These are phyloP conservation scores for Atta colombica DNA, from an alignment of 1,140 invertebrate species.

Conservation along the genomic window DNA sequence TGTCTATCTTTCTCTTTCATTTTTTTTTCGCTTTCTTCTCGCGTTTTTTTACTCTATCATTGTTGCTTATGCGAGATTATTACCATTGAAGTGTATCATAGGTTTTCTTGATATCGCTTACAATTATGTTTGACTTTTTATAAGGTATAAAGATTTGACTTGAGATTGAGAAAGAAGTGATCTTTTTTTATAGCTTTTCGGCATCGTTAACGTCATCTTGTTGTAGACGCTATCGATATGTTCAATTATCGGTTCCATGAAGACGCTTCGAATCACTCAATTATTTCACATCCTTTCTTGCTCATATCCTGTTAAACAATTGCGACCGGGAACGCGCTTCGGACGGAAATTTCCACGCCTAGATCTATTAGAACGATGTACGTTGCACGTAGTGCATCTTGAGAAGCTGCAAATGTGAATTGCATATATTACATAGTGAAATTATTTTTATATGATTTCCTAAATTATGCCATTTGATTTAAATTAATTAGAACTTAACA, in stretches of 20 bases:
- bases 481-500: neutral
- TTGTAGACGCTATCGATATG: neutral
- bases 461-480: neutral
- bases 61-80: conserved; percentile 1
- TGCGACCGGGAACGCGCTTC: neutral
- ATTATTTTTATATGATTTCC: neutral
- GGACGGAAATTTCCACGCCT: conserved; percentile 46
- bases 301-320: conserved; percentile 59
- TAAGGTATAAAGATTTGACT: neutral
- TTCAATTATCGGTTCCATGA: conserved; percentile 32
- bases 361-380: neutral
- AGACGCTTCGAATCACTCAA: neutral
- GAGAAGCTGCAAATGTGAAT: neutral
- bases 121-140: conserved; percentile 43
- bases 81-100: conserved; percentile 38
- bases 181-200: conserved; percentile 6
- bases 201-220: neutral
- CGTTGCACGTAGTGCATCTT: neutral
- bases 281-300: conserved; percentile 58
- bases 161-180: neutral
- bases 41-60: conserved; percentile 30
- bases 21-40: neutral
- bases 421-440: neutral
- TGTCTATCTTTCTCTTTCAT: neutral
- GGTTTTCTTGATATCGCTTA: conserved; percentile 52